Conservation (phyloP, 2,113 vertebrate species). For the Lontra canadensis region DNA sequence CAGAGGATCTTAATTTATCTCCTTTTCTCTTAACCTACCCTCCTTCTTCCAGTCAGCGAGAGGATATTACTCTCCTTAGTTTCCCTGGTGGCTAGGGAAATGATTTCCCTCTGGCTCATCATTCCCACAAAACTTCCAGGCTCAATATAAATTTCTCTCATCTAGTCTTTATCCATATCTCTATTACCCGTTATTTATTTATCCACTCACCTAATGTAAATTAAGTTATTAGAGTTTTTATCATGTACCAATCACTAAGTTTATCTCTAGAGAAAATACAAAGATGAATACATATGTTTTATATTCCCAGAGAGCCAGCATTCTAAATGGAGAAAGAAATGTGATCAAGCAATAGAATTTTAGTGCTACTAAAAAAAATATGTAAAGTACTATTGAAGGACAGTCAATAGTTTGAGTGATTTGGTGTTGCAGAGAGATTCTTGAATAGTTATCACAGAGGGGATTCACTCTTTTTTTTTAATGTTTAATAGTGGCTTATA, state of each 20-base stretch:
- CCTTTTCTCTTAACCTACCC: background rate
- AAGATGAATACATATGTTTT: background rate
- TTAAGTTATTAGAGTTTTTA: background rate
- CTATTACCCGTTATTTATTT: background rate
- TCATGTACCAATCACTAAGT: background rate
- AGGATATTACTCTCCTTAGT: background rate
- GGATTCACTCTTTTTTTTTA: background rate
- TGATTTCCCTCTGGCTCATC: background rate
- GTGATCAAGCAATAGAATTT: background rate
- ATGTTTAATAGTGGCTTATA: constrained; percentile 78
- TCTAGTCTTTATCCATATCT: background rate
- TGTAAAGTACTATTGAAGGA: background rate
- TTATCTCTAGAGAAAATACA: background rate
- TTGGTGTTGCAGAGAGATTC: background rate
- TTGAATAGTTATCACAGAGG: background rate
- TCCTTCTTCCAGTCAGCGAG: background rate
- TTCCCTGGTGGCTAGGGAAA: background rate
- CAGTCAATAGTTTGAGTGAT: background rate
- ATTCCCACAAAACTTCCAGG: background rate
- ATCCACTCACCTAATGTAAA: background rate
- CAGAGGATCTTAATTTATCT: background rate
- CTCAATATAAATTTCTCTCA: background rate
- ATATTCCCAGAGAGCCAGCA: background rate
- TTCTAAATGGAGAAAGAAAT: background rate
- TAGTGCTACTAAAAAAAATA: background rate